Conservation (phyloP, 2,113 vertebrate species). For the Lasiurus cinereus region DNA sequence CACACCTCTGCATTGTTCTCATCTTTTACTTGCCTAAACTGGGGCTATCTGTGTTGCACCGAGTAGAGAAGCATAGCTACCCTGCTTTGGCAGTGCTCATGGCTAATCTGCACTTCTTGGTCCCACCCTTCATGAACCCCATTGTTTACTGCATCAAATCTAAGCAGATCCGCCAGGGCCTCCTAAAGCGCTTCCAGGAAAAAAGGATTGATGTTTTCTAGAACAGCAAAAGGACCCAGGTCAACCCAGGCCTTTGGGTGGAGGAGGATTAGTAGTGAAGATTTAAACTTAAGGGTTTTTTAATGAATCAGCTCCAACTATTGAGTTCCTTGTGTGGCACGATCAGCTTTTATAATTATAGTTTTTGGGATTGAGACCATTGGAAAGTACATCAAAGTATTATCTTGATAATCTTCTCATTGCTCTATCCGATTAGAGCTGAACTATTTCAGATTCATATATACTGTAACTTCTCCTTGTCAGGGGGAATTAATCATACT, state of each 20-base stretch:
- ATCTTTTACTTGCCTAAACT: constrained; percentile 81
- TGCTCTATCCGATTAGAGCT: background rate
- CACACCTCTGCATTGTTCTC: constrained; percentile 81
- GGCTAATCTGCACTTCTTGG: constrained; percentile 82
- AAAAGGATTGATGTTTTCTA: constrained; percentile 69
- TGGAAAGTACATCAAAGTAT: background rate
- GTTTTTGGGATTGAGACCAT: background rate
- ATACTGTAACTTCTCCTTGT: background rate
- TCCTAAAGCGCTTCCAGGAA: constrained; percentile 71
- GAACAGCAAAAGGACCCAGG: background rate
- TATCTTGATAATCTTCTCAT: background rate
- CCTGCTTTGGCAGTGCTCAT: constrained; percentile 76
- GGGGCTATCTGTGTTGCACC: constrained; percentile 81
- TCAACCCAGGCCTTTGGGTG: background rate
- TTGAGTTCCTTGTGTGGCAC: background rate
- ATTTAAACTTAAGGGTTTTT: constrained; percentile 21
- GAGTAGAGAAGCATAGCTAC: constrained; percentile 77
- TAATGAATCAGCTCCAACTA: background rate
- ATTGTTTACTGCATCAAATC: constrained; percentile 80
- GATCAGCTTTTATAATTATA: background rate
- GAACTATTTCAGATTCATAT: background rate
- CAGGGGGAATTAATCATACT: background rate
- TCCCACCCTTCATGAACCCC: constrained; percentile 81
- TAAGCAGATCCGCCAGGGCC: constrained; percentile 73
- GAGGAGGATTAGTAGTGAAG: background rate